Percentiles rank a stretch among this genome's conserved stretches.
These are phyloP conservation scores for Drosophila gunungcola DNA, from an alignment of 1,140 invertebrate genomes.

Conservation along the genomic window DNA sequence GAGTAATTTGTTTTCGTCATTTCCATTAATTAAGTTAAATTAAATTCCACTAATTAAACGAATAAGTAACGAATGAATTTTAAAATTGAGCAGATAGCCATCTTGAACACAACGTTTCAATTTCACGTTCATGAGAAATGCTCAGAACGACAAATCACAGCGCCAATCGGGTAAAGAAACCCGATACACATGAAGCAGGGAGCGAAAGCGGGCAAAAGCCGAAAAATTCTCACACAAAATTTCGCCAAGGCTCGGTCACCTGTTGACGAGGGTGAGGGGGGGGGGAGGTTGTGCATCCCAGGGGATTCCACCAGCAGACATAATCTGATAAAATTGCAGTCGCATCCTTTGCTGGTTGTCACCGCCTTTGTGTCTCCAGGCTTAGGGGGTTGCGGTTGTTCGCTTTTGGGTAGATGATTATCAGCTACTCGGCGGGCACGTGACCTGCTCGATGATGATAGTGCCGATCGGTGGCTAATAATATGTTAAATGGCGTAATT, in stretches of 20 bases:
- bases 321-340: constrained; percentile 79
- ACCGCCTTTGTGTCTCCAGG: constrained; percentile 32
- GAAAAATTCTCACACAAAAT: constrained; percentile 74
- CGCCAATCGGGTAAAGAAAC: constrained; percentile 56
- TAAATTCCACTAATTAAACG: neutral
- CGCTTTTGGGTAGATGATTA: constrained; percentile 56
- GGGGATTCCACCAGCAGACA: constrained; percentile 37
- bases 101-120: constrained; percentile 30
- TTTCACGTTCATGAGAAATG: constrained; percentile 75
- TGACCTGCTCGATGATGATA: constrained; percentile 57
- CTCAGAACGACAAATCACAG: constrained; percentile 75
- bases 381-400: constrained; percentile 61
- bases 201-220: constrained; percentile 33
- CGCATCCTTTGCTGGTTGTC: constrained; percentile 54
- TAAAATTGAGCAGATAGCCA: constrained; percentile 1
- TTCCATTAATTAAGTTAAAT: too few species aligned
- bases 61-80: neutral
- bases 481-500: constrained; percentile 81
- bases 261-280: constrained; percentile 51
- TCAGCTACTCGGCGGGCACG: constrained; percentile 67
- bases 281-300: constrained; percentile 28
- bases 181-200: constrained; percentile 46
- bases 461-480: constrained; percentile 63
- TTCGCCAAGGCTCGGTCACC: constrained; percentile 47
- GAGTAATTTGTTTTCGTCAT: too few species aligned